Percentiles rank a stretch among this genome's conserved stretches.
Evolutionary conservation across 2,797 vertebrate genomes (phyloP).

Genomic region (Oceanodroma leucorhoa): DNA sequence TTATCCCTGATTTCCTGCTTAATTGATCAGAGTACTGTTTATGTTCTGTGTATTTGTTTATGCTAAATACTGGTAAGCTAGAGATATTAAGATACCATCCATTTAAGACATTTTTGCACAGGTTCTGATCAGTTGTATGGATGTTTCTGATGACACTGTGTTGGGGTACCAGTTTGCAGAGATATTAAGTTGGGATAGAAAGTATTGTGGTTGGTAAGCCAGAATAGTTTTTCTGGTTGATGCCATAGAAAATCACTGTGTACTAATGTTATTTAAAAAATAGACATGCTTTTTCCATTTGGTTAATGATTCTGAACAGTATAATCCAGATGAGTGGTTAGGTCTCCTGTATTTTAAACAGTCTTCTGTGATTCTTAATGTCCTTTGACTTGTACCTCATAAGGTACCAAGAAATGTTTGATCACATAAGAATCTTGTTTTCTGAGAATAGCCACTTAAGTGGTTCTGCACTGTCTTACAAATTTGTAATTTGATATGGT

Average conservation of each 20-base stretch:
- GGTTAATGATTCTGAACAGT: not conserved
- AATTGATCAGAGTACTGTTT: not conserved
- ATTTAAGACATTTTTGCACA: not conserved
- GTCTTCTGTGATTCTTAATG: not conserved
- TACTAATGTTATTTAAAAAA: not conserved
- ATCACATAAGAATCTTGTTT: constrained; percentile 16
- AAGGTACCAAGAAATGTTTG: constrained; percentile 27
- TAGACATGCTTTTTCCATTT: constrained; percentile 26
- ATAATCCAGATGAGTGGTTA: constrained; percentile 4
- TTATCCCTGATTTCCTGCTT: not conserved
- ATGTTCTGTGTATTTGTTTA: not conserved
- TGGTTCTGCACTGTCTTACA: not conserved
- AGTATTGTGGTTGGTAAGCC: not conserved
- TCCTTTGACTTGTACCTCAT: constrained; percentile 20
- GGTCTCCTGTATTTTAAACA: constrained; percentile 5
- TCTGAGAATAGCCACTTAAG: constrained; percentile 4
- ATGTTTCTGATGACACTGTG: not conserved
- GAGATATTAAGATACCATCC: not conserved
- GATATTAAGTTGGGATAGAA: not conserved
- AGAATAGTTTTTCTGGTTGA: not conserved
- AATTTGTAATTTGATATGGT: not conserved
- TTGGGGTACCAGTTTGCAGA: not conserved
- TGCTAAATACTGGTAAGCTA: not conserved
- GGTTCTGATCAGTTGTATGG: not conserved
- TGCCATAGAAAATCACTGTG: not conserved